A percentile compares a stretch with the other conserved stretches of the same genome.
Conservation (phyloP, 2,113 vertebrate genomes). For the Seriola dumerili region DNA sequence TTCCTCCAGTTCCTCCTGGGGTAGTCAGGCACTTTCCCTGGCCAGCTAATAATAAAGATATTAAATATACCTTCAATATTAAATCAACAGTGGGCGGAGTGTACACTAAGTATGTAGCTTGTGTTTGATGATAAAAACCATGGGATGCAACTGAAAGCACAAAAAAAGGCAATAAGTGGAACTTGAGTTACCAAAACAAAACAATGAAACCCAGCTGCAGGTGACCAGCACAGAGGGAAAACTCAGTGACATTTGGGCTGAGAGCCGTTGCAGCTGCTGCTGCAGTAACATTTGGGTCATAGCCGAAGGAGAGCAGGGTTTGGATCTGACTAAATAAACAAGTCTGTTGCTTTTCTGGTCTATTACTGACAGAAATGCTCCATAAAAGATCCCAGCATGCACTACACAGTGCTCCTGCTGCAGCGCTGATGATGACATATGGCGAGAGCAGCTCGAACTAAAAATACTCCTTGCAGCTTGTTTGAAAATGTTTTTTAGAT, state of each 20-base stretch:
- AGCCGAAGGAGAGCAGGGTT: not conserved
- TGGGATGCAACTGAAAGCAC: not conserved
- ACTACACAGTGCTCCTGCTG: not conserved
- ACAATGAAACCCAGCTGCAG: not conserved
- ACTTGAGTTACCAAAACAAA: not conserved
- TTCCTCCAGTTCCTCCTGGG: no score
- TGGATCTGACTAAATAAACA: not conserved
- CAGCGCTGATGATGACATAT: not conserved
- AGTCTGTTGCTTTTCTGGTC: not conserved
- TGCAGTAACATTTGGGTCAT: not conserved
- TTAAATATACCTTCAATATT: no score
- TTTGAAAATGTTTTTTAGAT: not conserved
- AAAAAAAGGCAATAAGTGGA: not conserved
- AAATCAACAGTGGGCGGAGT: not conserved
- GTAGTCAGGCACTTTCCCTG: no score
- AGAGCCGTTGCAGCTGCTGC: not conserved
- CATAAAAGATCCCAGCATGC: not conserved
- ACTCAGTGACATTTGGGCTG: not conserved
- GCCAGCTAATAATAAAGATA: no score
- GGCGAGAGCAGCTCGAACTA: not conserved
- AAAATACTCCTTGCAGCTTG: not conserved
- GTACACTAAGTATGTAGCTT: not conserved
- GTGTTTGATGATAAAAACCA: not conserved
- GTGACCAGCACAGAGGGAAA: not conserved
- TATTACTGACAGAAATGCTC: not conserved